Evolutionary conservation across 2,888 invertebrate genomes (phyloP).

Genomic region (Ectemnius lituratus): DNA sequence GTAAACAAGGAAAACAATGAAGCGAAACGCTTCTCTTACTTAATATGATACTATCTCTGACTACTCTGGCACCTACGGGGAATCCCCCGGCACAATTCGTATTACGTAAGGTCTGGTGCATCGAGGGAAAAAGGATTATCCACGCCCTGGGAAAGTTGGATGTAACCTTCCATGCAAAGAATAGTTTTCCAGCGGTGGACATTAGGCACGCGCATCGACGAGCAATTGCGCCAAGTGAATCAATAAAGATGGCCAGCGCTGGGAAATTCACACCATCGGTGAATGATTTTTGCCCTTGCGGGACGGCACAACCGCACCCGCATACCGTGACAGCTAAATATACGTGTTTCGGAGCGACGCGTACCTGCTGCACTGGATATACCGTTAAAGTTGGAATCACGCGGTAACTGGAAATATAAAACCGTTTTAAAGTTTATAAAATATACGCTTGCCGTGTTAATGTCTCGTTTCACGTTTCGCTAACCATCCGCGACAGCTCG

Average conservation of each 20-base stretch:
- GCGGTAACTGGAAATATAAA: conserved; percentile 2
- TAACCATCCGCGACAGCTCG: conserved; percentile 36
- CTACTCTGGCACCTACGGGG: no score
- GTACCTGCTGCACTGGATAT: not conserved
- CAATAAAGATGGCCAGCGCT: not conserved
- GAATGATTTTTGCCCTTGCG: not conserved
- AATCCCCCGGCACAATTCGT: no score
- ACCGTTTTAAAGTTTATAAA: conserved; percentile 22
- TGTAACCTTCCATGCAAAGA: no score
- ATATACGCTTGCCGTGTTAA: conserved; percentile 27
- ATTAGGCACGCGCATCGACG: not conserved
- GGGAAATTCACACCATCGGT: not conserved
- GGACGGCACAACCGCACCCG: not conserved
- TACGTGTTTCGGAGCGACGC: not conserved
- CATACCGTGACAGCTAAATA: not conserved
- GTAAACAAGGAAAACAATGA: no score
- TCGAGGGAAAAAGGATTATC: no score
- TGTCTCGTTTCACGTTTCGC: conserved; percentile 35
- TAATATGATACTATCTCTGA: no score
- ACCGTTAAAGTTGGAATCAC: not conserved
- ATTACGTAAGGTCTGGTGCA: no score
- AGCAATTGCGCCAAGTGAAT: not conserved
- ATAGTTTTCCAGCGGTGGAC: no score
- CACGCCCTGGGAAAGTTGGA: no score
- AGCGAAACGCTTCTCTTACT: no score